Base-by-base conservation (phyloP, 2,113 vertebrate species). In the Phrynocephalus versicolor region DNA sequence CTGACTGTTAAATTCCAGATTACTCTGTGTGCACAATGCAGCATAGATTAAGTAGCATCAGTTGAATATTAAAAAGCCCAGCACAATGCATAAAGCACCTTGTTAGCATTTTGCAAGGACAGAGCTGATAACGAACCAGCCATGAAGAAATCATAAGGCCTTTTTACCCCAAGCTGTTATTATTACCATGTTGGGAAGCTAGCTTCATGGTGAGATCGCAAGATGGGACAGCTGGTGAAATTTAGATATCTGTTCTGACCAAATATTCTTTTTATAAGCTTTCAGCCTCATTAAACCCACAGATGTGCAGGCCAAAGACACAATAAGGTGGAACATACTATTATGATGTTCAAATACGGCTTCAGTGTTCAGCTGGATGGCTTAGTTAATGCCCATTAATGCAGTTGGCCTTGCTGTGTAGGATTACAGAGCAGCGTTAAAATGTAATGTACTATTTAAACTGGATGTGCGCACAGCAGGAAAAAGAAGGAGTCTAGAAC, bases 1-100 rank as follows among this genome's bases (percentile, higher is more conserved):
- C 25, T 82, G 64, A 83, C 60, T 86, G 60, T 79, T 86, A 87
- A 81, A 87, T 87, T 90, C 78, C 60, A 78, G 64, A 88, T 51
- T 35, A 67, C 72, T 85, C 18, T 45, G 39, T 86, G 39, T 6
- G 0, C 45, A 64, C 1, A 88, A 51, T 67, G 35, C 14, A 71
- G 12, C 41, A 30, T 15, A 88, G 65, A 86, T 41, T 55, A 74
- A 18, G 13, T 65, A 76, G 74, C 75, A 85, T 72, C 86, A 5
- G 72, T 58, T 72, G 65, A 74, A 79, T 84, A 60, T 81, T 67
- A 86, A 90, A 51, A 90, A 83, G n/a, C 19, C 39, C 35, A 81
- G 27, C 21, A 78, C 58, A 86, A 83, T 89, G 12, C 33, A 83
- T 21, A 85, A 83, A 88, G 16, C n/a, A 86, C 1, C 57, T 87